Conservation (phyloP, 2,888 invertebrate genomes). For the Heliconius ismenius region DNA sequence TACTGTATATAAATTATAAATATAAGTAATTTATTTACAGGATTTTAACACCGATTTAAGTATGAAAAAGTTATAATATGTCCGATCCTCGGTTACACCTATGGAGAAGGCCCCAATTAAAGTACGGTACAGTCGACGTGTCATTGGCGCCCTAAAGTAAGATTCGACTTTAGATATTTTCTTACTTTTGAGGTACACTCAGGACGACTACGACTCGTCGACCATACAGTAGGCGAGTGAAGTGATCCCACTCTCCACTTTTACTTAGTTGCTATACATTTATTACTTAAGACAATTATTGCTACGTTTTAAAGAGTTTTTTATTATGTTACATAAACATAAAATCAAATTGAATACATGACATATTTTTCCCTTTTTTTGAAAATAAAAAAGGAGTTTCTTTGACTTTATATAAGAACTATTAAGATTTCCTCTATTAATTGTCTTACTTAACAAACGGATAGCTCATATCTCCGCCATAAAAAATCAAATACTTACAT, state of each 20-base stretch:
- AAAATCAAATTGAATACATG: too few species aligned
- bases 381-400: too few species aligned
- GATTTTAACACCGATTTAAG: conserved; percentile 49
- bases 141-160: neutral
- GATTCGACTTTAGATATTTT: neutral
- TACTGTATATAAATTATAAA: conserved; percentile 76
- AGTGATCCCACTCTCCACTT: neutral
- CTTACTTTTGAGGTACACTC: neutral
- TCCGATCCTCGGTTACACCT: conserved; percentile 36
- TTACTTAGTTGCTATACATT: neutral
- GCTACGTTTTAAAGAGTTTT: neutral
- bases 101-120: conserved; percentile 26
- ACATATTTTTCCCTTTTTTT: too few species aligned
- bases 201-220: neutral
- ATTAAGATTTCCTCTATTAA: neutral
- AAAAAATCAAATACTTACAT: conserved; percentile 36
- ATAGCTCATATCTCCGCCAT: neutral
- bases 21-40: conserved; percentile 51
- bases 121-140: neutral
- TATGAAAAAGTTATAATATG: conserved; percentile 35
- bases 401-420: neutral
- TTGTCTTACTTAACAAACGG: neutral
- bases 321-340: neutral
- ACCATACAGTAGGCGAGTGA: neutral
- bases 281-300: neutral